Evolutionary conservation across 2,888 invertebrate genomes (phyloP), one percentile per base, ranked within the genome.

Genomic region (Epirrhoe tristata): DNA sequence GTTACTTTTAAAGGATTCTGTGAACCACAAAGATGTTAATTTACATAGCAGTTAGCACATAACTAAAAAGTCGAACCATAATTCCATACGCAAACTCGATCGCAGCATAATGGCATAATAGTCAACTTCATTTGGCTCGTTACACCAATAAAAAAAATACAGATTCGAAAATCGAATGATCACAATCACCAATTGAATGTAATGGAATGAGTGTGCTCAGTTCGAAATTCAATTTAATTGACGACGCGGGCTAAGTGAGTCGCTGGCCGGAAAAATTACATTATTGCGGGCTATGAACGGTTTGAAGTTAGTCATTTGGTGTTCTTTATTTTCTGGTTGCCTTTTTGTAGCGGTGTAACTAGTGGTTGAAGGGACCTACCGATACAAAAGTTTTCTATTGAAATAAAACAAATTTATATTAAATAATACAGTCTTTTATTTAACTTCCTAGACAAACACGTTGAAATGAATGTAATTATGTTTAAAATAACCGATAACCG

Each of bases 181-280:
- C 70, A 75, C 69, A 77, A 74, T 76, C 73, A 65, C 69, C 74
- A 72, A 72, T 75, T 75, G 77, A 75, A 75, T 75, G 75, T 74
- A 74, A 77, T 72, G 72, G 75, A 77, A 74, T 73, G 76, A 76
- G 73, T 74, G 70, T 74, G 72, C 71, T 72, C 71, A 66, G 68
- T 74, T 75, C 75, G 69, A 73, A 75, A 80, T 78, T 77, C 73
- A 73, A 78, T 78, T 76, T 69, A 74, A 74, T 67, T 71, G 73
- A 66, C 59, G 73, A 66, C 59, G 71, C 69, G 69, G 60, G 70
- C 72, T 65, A 71, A 74, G 64, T 74, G 75, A 75, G 74, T 71
- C 71, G 58, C 62, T 71, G 72, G 65, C 66, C 61, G 71, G 71
- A 73, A 75, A 76, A 74, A 70, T 68, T 39, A 64, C 73, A 75